phyloP scores from a whole-genome alignment of 2,797 vertebrate species.

The Eutrigla gurnardus region DNA sequence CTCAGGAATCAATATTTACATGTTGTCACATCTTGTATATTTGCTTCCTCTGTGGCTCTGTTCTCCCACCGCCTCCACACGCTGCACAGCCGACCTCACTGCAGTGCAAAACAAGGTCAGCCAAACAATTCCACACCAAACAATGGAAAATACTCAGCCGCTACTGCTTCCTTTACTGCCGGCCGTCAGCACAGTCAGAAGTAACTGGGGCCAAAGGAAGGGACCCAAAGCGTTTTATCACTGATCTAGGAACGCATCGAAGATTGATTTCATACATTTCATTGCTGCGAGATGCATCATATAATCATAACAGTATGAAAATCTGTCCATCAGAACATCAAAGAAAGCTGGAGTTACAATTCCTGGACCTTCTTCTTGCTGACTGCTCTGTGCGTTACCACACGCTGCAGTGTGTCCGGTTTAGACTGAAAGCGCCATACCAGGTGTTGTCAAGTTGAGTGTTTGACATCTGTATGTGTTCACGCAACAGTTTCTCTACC shows the following conservation, averaged over 20 bases:
- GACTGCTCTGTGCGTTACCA: neutral
- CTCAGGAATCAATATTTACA: neutral
- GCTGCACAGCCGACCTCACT: slow-evolving; percentile 16
- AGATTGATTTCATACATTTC: slow-evolving; percentile 14
- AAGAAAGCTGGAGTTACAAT: neutral
- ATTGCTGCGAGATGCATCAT: neutral
- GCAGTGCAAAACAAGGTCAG: slow-evolving; percentile 41
- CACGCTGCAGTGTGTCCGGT: neutral
- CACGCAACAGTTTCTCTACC: slow-evolving; percentile 18
- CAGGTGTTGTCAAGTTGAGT: neutral
- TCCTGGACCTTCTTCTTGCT: neutral
- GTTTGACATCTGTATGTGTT: slow-evolving; percentile 26
- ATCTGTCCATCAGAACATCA: slow-evolving; percentile 10
- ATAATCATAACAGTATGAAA: neutral
- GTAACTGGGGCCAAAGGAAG: neutral
- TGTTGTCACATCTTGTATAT: neutral
- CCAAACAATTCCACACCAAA: slow-evolving; percentile 49
- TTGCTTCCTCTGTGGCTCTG: slow-evolving; percentile 11
- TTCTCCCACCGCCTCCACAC: slow-evolving; percentile 28
- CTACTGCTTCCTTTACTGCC: slow-evolving; percentile 50
- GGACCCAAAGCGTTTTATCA: slow-evolving; percentile 19
- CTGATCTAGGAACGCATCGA: neutral
- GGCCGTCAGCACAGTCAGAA: slow-evolving; percentile 11
- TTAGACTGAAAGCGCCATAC: neutral
- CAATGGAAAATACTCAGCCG: slow-evolving; percentile 52